Evolutionary conservation across 2,797 vertebrate species (phyloP), one percentile per base, ranked within the genome.

Genomic region (Alectoris magna): DNA sequence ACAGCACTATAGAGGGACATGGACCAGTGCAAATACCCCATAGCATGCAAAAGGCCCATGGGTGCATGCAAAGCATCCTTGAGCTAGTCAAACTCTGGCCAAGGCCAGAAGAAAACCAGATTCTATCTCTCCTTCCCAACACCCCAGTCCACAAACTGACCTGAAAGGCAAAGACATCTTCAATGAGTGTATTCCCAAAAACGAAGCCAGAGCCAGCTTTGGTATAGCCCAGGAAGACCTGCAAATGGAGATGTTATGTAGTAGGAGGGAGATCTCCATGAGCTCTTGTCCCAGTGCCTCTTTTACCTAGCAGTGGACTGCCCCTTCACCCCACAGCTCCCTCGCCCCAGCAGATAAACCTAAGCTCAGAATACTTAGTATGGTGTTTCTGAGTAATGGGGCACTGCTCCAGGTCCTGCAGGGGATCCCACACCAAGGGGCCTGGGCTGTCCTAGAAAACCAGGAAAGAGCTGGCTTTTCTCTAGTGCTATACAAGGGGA

Each of bases 171-270:
- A 99, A 99, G 74, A 87, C 71, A 0, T 84, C 31, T 39, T 97
- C 27, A 46, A 98, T 97, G 81, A 99, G 98, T 3, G 78, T 60
- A 10, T 97, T 55, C 62, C 99, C 99, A 85, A 99, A 99, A 91
- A 99, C 98, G 9, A 99, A 99, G 9, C 44, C 17, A 46, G 99
- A 99, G 14, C 99, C 99, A 5, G 95, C 95, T 81, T 80, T 97
- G 10, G 99, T 99, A 88, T 99, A 99, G 90, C 98, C 70, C 82
- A 99, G 98, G 97, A 99, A 99, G 72, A 88, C 92, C 99, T 99
- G 96, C 39, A 96, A 97, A 26, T 55, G 15, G 87, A 90, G 53
- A 68, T 73, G 11, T 90, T 59, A 34, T 6, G 29, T 15, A 27
- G 26, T 66, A 63, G 63, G 36, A 55, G 3, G 13, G 44, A 68